phyloP scores from a whole-genome alignment of 2,797 vertebrate species.

The Pipistrellus pygmaeus region DNA sequence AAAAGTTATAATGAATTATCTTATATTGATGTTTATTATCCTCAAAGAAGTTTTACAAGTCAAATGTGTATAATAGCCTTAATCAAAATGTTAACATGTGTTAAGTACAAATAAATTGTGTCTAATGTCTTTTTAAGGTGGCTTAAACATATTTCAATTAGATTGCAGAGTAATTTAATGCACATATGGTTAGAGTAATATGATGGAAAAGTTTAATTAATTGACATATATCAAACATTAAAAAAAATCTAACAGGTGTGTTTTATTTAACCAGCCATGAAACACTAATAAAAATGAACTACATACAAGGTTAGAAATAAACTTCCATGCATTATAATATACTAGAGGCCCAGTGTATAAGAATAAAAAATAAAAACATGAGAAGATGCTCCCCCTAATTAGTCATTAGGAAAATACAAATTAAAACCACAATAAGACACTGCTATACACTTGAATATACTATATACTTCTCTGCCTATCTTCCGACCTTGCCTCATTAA shows the following conservation, averaged over 20 bases:
- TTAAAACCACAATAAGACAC: not conserved
- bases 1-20: not conserved
- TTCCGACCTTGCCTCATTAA: not conserved
- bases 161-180: not conserved
- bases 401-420: not conserved
- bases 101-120: not conserved
- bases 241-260: not conserved
- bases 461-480: not conserved
- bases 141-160: not conserved
- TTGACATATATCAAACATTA: not conserved
- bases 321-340: not conserved
- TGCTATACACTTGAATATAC: not conserved
- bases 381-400: not conserved
- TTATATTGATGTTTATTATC: not conserved
- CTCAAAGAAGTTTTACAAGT: not conserved
- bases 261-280: not conserved
- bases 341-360: not conserved
- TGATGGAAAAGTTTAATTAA: not conserved
- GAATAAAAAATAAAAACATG: not conserved
- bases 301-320: not conserved
- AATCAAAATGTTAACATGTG: not conserved
- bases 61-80: not conserved
- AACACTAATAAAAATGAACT: not conserved
- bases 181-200: not conserved
- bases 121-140: not conserved